phyloP scores from a whole-genome alignment of 2,888 invertebrate genomes.

The Harmothoe impar region DNA sequence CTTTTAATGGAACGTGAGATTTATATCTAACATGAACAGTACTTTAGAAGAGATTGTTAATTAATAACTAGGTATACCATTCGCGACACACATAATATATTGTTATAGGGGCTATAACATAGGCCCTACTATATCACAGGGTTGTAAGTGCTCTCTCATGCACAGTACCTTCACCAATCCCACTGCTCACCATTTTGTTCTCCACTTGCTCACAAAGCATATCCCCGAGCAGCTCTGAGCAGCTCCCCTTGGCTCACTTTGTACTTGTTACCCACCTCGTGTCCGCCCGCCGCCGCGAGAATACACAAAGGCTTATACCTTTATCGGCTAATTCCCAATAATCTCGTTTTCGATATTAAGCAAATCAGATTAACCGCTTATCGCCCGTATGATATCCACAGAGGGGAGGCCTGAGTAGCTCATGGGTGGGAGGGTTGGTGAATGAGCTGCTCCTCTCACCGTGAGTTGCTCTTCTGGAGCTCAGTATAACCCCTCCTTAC shows the following conservation, averaged over 20 bases:
- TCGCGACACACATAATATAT: too few relatives aligned
- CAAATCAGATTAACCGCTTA: constrained; percentile 63
- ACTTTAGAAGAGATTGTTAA: too few relatives aligned
- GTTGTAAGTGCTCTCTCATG: too few relatives aligned
- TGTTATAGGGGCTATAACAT: too few relatives aligned
- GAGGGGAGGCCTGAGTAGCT: constrained; percentile 4
- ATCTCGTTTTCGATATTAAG: constrained; percentile 64
- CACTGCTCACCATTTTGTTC: constrained; percentile 11
- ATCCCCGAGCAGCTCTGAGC: neutral
- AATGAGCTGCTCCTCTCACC: neutral
- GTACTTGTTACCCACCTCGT: constrained; percentile 40
- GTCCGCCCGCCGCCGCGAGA: neutral
- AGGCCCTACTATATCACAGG: too few relatives aligned
- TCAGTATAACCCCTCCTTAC: too few relatives aligned
- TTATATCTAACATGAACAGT: too few relatives aligned
- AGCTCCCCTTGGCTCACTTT: constrained; percentile 38
- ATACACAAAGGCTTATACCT: constrained; percentile 61
- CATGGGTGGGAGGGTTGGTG: neutral
- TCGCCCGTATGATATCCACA: constrained; percentile 47
- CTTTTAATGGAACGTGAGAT: too few relatives aligned
- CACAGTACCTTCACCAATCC: neutral
- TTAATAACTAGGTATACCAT: too few relatives aligned
- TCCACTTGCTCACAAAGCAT: constrained; percentile 19
- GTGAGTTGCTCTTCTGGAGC: too few relatives aligned
- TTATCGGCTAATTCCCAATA: constrained; percentile 63